Evolutionary conservation across 2,113 vertebrate genomes (phyloP).

Genomic region (Synchiropus splendidus): DNA sequence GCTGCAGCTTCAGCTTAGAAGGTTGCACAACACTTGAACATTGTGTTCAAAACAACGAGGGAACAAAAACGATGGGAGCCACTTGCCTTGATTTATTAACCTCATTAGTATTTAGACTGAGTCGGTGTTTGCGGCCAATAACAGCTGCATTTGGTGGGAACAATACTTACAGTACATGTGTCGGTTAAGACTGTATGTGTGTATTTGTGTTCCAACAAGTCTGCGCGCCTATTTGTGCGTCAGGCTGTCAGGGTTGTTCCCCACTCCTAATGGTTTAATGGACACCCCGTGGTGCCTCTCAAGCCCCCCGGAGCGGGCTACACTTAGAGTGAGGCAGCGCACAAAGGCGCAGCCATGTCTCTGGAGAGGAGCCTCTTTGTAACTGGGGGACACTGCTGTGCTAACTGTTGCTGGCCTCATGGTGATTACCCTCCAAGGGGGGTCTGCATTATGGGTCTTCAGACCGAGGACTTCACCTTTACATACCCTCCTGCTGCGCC

Average conservation of each 20-base stretch:
- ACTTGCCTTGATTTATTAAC: no score
- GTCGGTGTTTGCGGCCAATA: no score
- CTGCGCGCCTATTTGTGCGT: constrained; percentile 38
- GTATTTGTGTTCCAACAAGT: constrained; percentile 13
- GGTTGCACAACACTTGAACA: no score
- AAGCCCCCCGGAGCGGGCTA: constrained; percentile 58
- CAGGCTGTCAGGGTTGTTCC: constrained; percentile 51
- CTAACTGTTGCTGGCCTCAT: constrained; percentile 64
- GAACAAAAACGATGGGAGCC: no score
- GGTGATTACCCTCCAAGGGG: constrained; percentile 65
- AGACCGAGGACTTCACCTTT: constrained; percentile 65
- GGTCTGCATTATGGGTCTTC: constrained; percentile 56
- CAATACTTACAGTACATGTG: no score
- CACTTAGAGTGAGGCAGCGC: constrained; percentile 45
- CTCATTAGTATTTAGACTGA: no score
- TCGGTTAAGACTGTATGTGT: constrained; percentile 23
- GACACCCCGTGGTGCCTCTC: constrained; percentile 63
- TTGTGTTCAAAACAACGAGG: no score
- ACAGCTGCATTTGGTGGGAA: no score
- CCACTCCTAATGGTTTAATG: constrained; percentile 67
- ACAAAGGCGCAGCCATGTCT: constrained; percentile 60
- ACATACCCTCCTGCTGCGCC: constrained; percentile 52
- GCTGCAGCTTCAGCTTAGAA: no score
- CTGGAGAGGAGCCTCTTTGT: constrained; percentile 58
- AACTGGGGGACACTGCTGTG: constrained; percentile 47